Evolutionary conservation across 2,113 vertebrate genomes (phyloP), one percentile per base, ranked within the genome.

Genomic region (Diadophis punctatus): DNA sequence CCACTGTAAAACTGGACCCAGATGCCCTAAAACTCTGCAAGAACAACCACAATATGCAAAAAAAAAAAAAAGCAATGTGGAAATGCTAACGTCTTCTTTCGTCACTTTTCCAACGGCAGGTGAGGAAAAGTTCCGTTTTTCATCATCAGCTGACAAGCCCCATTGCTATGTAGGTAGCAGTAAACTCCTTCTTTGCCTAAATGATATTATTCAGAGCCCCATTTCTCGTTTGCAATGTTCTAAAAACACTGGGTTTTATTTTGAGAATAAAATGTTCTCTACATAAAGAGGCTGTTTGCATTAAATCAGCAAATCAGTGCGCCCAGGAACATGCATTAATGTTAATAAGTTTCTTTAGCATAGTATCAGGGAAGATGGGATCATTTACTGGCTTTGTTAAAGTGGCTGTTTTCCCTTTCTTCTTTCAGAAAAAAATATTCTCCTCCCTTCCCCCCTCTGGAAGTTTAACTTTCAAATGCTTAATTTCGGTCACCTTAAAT

Each of bases 231-330:
- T 91, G 4, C 93, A 94, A 90, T 95, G 89, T 88, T 94, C 93
- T 95, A 86, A 74, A 92, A 90, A 22, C 80, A 34, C 23, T 93
- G 92, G 94, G 93, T 96, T 96, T 95, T 80, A 2, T 89, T 94
- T 94, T 93, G 92, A 96, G 96, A 97, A 97, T 96, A 97, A 95
- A 95, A 96, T 94, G 94, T 96, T 97, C 95, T 60, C 91, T 92
- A 93, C 93, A 91, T 88, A 95, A 95, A 95, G 94, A 95, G 93
- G 49, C 0, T 0, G 46, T 94, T 93, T 96, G 94, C 91, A 94
- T 96, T 94, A 95, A 96, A 97, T 97, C 95, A 96, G 96, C 94
- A 95, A 96, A 97, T 97, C 95, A 96, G 96, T 96, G 95, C 93
- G 93, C 95, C 96, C 95, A 96, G 94, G 95, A 96, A 91, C 93